Conservation (phyloP, 2,888 invertebrate genomes). For the Campaea margaritaria region DNA sequence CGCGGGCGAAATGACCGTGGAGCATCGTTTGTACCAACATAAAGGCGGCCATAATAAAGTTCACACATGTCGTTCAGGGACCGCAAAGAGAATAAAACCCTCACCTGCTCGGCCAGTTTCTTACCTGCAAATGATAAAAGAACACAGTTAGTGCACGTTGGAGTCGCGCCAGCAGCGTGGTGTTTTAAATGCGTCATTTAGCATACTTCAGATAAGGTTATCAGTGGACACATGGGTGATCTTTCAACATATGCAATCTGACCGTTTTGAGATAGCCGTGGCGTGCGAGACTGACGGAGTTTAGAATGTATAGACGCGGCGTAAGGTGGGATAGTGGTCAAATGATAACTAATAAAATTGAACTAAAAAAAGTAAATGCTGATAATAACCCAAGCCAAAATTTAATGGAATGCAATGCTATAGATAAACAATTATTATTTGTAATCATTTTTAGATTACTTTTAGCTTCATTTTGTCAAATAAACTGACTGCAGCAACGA, state of each 20-base stretch:
- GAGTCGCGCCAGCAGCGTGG: slow-evolving; percentile 33
- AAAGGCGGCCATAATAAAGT: slow-evolving; percentile 73
- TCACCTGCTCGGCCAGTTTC: slow-evolving; percentile 66
- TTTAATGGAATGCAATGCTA: too few relatives aligned
- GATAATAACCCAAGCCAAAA: too few relatives aligned
- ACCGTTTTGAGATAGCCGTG: slow-evolving; percentile 11
- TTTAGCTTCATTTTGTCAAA: too few relatives aligned
- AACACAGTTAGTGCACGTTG: slow-evolving; percentile 55
- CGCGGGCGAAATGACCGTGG: slow-evolving; percentile 49
- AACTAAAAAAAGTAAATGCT: too few relatives aligned
- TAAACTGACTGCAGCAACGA: too few relatives aligned
- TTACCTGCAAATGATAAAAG: slow-evolving; percentile 76
- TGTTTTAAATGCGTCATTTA: slow-evolving; percentile 37
- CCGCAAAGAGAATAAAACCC: slow-evolving; percentile 71
- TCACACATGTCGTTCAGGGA: slow-evolving; percentile 66
- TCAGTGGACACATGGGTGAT: slow-evolving; percentile 27
- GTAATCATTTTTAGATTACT: too few relatives aligned
- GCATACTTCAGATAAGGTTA: slow-evolving; percentile 31
- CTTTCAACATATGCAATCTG: slow-evolving; percentile 14
- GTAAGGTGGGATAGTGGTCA: too few relatives aligned
- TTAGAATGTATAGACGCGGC: too few relatives aligned
- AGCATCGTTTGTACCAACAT: slow-evolving; percentile 58
- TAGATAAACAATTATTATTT: too few relatives aligned
- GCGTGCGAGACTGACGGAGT: neutral
- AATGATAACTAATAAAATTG: too few relatives aligned